Evolutionary conservation across 2,888 invertebrate species (phyloP).

Genomic region (Epinotia demarniana): DNA sequence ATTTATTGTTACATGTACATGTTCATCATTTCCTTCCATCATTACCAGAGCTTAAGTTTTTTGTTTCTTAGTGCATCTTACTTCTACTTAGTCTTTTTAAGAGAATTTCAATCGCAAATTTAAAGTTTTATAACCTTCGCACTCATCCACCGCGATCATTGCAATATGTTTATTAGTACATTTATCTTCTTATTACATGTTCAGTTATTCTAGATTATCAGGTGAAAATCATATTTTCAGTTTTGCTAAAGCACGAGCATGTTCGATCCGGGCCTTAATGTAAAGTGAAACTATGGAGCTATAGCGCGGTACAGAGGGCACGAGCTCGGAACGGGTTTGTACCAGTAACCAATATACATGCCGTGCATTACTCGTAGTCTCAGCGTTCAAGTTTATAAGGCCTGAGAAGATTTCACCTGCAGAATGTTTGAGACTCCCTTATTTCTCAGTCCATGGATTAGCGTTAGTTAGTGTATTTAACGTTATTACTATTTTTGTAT

Average conservation of each 20-base stretch:
- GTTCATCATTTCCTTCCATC: too few species aligned
- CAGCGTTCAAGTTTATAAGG: slow-evolving; percentile 73
- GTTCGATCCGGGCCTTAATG: slow-evolving; percentile 24
- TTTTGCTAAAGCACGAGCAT: slow-evolving; percentile 21
- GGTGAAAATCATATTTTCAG: not conserved
- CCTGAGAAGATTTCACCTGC: slow-evolving; percentile 80
- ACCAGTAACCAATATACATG: slow-evolving; percentile 82
- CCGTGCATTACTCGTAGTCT: slow-evolving; percentile 68
- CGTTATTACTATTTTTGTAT: not conserved
- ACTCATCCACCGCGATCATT: too few species aligned
- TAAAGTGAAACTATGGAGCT: slow-evolving; percentile 75
- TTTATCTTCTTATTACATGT: too few species aligned
- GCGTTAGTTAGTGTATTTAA: not conserved
- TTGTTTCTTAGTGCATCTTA: too few species aligned
- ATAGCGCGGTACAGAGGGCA: slow-evolving; percentile 78
- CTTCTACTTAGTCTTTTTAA: too few species aligned
- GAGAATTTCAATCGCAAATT: too few species aligned
- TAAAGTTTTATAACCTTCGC: too few species aligned
- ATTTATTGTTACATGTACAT: too few species aligned
- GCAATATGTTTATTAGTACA: too few species aligned
- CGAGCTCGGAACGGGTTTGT: slow-evolving; percentile 76
- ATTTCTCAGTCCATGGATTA: not conserved
- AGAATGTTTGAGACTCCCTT: slow-evolving; percentile 13
- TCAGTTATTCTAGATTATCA: not conserved
- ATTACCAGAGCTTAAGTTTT: too few species aligned